Evolutionary conservation across 2,113 vertebrate species (phyloP).

Genomic region (Uropsilus gracilis): DNA sequence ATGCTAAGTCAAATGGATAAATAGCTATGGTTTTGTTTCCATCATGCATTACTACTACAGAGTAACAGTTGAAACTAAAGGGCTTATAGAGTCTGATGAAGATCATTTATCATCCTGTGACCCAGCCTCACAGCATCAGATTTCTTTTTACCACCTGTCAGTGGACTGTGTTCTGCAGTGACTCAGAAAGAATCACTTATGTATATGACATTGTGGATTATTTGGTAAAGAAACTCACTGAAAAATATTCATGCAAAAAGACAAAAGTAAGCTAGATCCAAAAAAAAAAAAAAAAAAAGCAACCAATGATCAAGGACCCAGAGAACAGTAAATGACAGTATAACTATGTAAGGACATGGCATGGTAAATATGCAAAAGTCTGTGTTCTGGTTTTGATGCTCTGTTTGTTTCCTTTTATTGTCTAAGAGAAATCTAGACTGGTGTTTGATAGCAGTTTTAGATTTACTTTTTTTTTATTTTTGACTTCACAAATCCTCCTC

Average conservation of each 20-base stretch:
- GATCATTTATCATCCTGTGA: background rate
- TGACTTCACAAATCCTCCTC: background rate
- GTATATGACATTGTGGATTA: background rate
- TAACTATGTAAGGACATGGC: too few species aligned
- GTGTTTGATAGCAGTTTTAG: too few species aligned
- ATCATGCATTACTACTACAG: background rate
- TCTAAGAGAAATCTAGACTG: too few species aligned
- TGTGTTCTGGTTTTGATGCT: too few species aligned
- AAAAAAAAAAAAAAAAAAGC: background rate
- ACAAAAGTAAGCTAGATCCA: background rate
- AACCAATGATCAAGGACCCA: background rate
- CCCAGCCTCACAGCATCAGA: background rate
- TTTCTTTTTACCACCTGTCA: background rate
- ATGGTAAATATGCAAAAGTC: background rate
- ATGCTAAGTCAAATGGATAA: conserved; percentile 19
- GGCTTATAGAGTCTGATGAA: background rate
- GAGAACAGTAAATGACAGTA: background rate
- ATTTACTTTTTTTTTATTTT: conserved; percentile 10
- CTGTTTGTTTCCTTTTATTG: too few species aligned
- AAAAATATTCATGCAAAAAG: background rate
- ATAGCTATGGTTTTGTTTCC: conserved; percentile 52
- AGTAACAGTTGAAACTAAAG: background rate
- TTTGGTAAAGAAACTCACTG: background rate
- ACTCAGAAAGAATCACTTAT: background rate
- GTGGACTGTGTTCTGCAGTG: background rate